Evolutionary conservation across 2,888 invertebrate species (phyloP).

Genomic region (Protonemura montana): DNA sequence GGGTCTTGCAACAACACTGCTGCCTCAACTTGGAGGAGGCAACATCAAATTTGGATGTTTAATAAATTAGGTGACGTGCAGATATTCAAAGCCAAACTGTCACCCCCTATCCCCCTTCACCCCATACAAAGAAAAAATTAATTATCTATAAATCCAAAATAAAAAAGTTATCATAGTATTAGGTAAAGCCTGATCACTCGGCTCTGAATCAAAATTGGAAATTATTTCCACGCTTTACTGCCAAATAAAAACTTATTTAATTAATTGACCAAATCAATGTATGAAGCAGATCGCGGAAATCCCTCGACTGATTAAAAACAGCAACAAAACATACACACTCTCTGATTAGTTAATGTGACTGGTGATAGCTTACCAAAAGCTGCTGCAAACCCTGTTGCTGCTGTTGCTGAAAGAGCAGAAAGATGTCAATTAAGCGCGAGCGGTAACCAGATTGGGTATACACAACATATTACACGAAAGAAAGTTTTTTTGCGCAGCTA

Average conservation of each 20-base stretch:
- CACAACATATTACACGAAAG: neutral
- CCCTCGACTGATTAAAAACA: neutral
- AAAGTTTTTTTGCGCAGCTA: neutral
- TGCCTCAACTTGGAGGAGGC: too few species aligned
- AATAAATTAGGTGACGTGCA: too few species aligned
- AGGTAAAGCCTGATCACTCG: neutral
- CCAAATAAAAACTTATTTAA: neutral
- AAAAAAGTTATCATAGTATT: too few species aligned
- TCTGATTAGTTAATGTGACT: neutral
- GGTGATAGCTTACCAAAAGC: conserved; percentile 77
- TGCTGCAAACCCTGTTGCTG: conserved; percentile 92
- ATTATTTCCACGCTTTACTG: too few species aligned
- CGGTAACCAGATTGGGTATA: neutral
- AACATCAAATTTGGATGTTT: too few species aligned
- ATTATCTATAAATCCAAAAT: too few species aligned
- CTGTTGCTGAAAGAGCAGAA: conserved; percentile 75
- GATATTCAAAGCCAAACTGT: too few species aligned
- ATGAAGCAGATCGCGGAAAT: neutral
- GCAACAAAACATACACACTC: neutral
- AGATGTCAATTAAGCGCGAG: conserved; percentile 45
- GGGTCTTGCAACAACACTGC: too few species aligned
- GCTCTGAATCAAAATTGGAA: neutral
- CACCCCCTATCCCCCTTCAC: too few species aligned
- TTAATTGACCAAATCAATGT: neutral
- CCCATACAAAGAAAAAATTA: too few species aligned